Conservation (phyloP, 2,113 vertebrate genomes). For the Indri indri region DNA sequence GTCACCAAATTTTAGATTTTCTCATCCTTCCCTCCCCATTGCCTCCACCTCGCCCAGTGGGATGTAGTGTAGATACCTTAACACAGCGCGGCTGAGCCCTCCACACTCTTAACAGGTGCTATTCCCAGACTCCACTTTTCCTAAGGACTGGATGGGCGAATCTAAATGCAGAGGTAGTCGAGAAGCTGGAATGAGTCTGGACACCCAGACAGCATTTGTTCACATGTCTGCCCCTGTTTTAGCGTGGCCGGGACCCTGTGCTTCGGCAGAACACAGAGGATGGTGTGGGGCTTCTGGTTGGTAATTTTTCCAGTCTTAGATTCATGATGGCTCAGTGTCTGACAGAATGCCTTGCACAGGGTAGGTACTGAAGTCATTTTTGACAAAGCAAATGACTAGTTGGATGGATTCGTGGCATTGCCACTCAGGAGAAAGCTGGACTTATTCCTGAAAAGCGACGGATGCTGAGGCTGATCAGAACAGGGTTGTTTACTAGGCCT, state of each 20-base stretch:
- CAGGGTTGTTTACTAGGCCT: background rate
- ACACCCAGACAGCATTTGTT: background rate
- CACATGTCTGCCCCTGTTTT: background rate
- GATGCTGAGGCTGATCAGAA: background rate
- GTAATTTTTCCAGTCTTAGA: background rate
- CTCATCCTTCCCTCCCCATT: background rate
- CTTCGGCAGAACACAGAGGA: background rate
- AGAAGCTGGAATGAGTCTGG: background rate
- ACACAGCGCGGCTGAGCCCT: accelerated
- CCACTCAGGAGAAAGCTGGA: background rate
- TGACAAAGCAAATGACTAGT: background rate
- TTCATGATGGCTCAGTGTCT: background rate
- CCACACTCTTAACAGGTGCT: background rate
- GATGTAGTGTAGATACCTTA: background rate
- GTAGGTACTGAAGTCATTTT: background rate
- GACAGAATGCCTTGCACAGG: background rate
- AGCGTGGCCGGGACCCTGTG: background rate
- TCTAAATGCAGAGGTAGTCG: accelerated
- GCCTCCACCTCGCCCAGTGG: accelerated
- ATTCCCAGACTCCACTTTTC: background rate
- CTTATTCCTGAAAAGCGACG: background rate
- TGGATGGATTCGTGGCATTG: background rate
- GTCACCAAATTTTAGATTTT: background rate
- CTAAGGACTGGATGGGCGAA: background rate
- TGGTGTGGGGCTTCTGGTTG: accelerated